Evolutionary conservation across 1,140 invertebrate species (phyloP), one percentile per base, ranked within the genome.

Genomic region (Lepidurus packardi): DNA sequence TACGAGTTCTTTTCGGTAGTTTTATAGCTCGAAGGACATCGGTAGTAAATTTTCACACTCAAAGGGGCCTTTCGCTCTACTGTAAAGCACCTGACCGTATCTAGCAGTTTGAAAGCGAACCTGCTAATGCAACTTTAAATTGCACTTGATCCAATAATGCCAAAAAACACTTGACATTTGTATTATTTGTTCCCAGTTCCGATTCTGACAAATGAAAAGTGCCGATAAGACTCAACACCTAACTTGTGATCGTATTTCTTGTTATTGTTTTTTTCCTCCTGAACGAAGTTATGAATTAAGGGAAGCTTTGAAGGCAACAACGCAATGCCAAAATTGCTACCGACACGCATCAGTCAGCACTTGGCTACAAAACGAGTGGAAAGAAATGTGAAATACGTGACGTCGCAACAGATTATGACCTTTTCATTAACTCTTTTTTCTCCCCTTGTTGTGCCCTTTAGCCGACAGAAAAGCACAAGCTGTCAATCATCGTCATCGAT

Each of bases 11-110:
- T 65, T 13, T 21, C 11, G 53, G 53, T 34, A 34, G 34, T 65
- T 65, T 65, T 65, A 65, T 16, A 65, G 53, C 53, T n/a, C 53
- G 21, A 65, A 65, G 21, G 53, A 21, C 53, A 65, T 21, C 21
- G 53, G 13, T 21, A 65, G 21, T 65, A 65, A 65, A 65, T 65
- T 16, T 16, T 16, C 53, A 13, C 53, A 21, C 16, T 13, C 53
- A 21, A 21, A 65, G 1, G 13, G 21, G 53, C 16, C 53, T n/a
- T 21, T 65, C 53, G 53, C 53, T 13, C 53, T 21, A 65, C 21
- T 65, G 53, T n/a, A 65, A 65, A 65, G 53, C 53, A 65, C 53
- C 53, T 65, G 13, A 65, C n/a, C 53, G 53, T n/a, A 65, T 16
- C 9, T 65, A 65, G 21, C 13, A 3, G 16, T 65, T 7, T 65